Base-by-base conservation (phyloP, 1,140 invertebrate genomes). In the Drosophila miranda region DNA sequence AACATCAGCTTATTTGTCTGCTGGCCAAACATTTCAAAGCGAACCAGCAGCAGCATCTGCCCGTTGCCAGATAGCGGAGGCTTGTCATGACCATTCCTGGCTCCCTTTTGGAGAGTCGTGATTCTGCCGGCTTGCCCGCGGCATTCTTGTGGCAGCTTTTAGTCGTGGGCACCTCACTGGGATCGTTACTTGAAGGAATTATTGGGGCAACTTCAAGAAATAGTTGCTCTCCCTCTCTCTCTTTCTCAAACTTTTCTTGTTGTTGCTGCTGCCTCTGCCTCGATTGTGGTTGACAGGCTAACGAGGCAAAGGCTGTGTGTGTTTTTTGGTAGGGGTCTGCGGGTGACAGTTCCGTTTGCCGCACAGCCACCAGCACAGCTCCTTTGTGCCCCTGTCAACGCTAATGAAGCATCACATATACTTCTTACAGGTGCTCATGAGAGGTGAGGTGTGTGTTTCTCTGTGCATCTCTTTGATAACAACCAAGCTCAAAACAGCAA, bases 1-100 rank as follows among this genome's bases (percentile, higher is more conserved):
- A 69, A 69, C 83, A 84, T 84, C 77, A 80, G 66, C 80, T 80
- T 84, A 84, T 86, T 84, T 84, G 81, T 84, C 81, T 61, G 81
- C 59, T 58, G 52, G 58, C 60, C 62, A 76, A 83, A 80, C 80
- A 78, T 78, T 66, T 78, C 49, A 75, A 80, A 80, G 66, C 44
- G 48, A 54, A 51, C 41, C 77, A 30, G 34, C 11, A 52, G 9
- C 44, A 30, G 62, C 75, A 43, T 56, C 71, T 70, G 62, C 67
- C 45, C 55, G 55, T 54, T 67, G 62, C 69, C 67, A 72, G 67
- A 57, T 56, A 55, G 55, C 30, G 48, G 52, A 45, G 51, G 72
- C 48, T 43, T 73, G 48, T 54, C 70, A 59, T 56, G 71, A 53
- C 61, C 71, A 55, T 43, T 68, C 44, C 46, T 55, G 66, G 66